Percentiles rank a stretch among this genome's conserved stretches.
Conservation (phyloP, 2,888 invertebrate species). For the Eucriotettix oculatus region DNA sequence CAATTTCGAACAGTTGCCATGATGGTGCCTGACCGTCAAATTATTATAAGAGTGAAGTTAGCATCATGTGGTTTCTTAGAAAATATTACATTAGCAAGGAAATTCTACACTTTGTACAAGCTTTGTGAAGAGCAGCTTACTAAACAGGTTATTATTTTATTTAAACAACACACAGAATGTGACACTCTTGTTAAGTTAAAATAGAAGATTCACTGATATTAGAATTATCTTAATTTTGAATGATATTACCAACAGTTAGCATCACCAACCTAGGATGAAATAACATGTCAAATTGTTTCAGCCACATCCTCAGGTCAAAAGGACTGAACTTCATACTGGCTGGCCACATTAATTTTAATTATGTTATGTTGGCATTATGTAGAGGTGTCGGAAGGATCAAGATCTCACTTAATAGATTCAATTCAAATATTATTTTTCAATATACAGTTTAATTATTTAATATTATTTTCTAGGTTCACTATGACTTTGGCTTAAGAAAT, state of each 20-base stretch:
- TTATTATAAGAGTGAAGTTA: constrained; percentile 89
- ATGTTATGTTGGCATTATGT: too few relatives aligned
- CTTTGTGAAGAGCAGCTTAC: constrained; percentile 93
- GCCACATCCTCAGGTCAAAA: too few relatives aligned
- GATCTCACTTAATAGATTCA: too few relatives aligned
- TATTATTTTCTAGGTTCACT: constrained; percentile 58
- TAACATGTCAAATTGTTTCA: too few relatives aligned
- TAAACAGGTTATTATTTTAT: constrained; percentile 53
- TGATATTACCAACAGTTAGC: too few relatives aligned
- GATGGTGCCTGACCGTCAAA: constrained; percentile 97
- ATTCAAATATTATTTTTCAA: too few relatives aligned
- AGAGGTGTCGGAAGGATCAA: too few relatives aligned
- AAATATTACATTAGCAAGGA: constrained; percentile 84
- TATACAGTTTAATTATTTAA: too few relatives aligned
- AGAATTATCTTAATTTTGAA: neutral
- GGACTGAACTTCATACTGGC: too few relatives aligned
- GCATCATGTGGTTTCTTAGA: constrained; percentile 93
- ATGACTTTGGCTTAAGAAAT: constrained; percentile 90
- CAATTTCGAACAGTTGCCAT: constrained; percentile 95
- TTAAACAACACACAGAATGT: too few relatives aligned
- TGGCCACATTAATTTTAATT: too few relatives aligned
- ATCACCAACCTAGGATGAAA: too few relatives aligned
- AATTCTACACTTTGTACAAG: constrained; percentile 93
- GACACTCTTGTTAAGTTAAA: neutral
- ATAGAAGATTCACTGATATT: neutral